Evolutionary conservation across 2,113 vertebrate species (phyloP).

Genomic region (Australoheros scitulus): DNA sequence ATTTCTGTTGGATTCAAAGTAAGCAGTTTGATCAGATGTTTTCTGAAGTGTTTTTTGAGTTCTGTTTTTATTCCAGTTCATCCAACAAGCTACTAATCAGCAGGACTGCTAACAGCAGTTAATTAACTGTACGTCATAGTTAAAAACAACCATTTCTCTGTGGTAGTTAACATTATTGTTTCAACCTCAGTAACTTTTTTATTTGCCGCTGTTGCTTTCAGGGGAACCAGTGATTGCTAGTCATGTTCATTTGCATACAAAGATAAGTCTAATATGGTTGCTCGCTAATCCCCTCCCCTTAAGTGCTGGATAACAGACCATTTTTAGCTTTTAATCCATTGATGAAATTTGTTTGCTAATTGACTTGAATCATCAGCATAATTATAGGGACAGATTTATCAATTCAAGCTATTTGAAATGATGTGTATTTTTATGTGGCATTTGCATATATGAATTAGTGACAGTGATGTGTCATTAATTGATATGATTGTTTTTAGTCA

Average conservation of each 20-base stretch:
- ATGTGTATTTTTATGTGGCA: slow-evolving; percentile 70
- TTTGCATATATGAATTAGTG: slow-evolving; percentile 81
- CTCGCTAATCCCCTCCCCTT: slow-evolving; percentile 79
- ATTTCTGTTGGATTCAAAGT: slow-evolving; percentile 38
- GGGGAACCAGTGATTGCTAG: slow-evolving; percentile 78
- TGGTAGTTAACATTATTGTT: slow-evolving; percentile 71
- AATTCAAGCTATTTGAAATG: slow-evolving; percentile 78
- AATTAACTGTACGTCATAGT: slow-evolving; percentile 31
- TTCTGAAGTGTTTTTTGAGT: neutral
- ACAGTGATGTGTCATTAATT: slow-evolving; percentile 81
- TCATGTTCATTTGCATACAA: slow-evolving; percentile 81
- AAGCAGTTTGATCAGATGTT: slow-evolving; percentile 10
- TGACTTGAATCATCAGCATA: slow-evolving; percentile 83
- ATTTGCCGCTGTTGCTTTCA: slow-evolving; percentile 74
- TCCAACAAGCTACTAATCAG: slow-evolving; percentile 36
- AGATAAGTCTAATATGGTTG: slow-evolving; percentile 81
- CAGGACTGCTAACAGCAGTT: slow-evolving; percentile 34
- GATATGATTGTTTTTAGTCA: slow-evolving; percentile 73
- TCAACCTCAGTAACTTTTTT: slow-evolving; percentile 75
- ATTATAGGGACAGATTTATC: slow-evolving; percentile 80
- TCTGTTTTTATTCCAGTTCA: slow-evolving; percentile 49
- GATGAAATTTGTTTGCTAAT: slow-evolving; percentile 85
- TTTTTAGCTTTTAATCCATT: slow-evolving; percentile 83
- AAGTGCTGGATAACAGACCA: slow-evolving; percentile 79
- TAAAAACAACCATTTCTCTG: slow-evolving; percentile 60